phyloP scores from a whole-genome alignment of 2,113 vertebrate species.

The Myanophis thanlyinensis region DNA sequence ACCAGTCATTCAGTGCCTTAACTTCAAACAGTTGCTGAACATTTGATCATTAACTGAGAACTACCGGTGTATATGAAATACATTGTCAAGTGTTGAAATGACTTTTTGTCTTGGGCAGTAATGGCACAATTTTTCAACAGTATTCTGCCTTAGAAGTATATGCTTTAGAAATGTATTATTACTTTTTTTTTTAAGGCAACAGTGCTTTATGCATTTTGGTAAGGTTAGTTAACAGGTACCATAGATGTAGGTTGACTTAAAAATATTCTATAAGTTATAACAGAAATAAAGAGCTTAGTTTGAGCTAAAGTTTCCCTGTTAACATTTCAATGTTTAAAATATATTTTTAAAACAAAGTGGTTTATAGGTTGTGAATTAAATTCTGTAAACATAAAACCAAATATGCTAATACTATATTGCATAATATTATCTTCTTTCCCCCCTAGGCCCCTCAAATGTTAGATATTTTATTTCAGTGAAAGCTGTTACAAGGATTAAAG shows the following conservation, averaged over 20 bases:
- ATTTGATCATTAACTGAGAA: neutral
- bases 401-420: neutral
- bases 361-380: neutral
- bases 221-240: constrained; percentile 32
- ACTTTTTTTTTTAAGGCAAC: neutral
- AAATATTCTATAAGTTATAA: neutral
- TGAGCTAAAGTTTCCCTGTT: neutral
- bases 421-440: neutral
- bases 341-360: neutral
- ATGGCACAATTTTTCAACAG: neutral
- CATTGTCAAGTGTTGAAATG: neutral
- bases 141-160: neutral
- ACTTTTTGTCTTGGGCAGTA: neutral
- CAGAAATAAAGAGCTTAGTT: neutral
- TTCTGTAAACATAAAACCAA: neutral
- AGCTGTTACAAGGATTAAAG: neutral
- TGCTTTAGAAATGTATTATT: neutral
- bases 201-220: constrained; percentile 8
- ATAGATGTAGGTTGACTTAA: neutral
- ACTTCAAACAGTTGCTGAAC: neutral
- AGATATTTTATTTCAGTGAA: neutral
- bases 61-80: neutral
- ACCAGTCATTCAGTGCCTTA: neutral
- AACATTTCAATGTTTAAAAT: neutral
- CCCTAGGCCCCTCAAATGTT: too few species aligned